phyloP scores from a whole-genome alignment of 1,140 invertebrate genomes.

The Oncopeltus fasciatus region DNA sequence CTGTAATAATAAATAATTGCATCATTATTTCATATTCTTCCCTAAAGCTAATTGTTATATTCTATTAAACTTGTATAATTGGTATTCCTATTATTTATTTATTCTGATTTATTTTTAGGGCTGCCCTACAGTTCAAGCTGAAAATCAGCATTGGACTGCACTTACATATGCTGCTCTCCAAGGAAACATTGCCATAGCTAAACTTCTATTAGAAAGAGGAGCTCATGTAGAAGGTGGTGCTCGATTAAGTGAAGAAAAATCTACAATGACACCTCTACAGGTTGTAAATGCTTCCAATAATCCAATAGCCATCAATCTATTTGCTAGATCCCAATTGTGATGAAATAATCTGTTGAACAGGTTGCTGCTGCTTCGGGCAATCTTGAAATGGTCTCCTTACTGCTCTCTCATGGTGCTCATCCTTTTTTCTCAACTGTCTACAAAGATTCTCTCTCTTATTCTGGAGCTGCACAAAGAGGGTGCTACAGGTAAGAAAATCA shows the following conservation, averaged over 20 bases:
- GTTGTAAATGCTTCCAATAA: constrained; percentile 27
- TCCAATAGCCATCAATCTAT: too few relatives aligned
- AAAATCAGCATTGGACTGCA: constrained; percentile 60
- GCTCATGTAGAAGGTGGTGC: constrained; percentile 77
- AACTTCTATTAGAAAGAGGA: constrained; percentile 56
- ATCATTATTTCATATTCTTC: too few relatives aligned
- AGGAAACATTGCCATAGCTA: constrained; percentile 38
- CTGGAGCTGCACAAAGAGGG: constrained; percentile 64
- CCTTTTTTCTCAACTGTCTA: constrained; percentile 71
- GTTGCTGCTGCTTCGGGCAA: constrained; percentile 67
- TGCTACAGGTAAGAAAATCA: constrained; percentile 62
- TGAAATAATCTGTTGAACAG: constrained; percentile 5
- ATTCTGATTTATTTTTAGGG: too few relatives aligned
- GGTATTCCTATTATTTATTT: too few relatives aligned
- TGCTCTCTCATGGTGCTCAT: constrained; percentile 68
- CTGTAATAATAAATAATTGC: too few relatives aligned
- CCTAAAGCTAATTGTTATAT: too few relatives aligned
- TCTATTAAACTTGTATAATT: too few relatives aligned
- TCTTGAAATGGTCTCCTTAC: constrained; percentile 59
- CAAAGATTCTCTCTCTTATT: constrained; percentile 69
- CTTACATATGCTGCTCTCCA: constrained; percentile 35
- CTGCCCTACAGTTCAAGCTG: constrained; percentile 33
- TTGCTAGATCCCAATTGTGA: too few relatives aligned
- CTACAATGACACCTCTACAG: constrained; percentile 73
- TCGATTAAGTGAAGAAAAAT: constrained; percentile 61